Evolutionary conservation across 2,113 vertebrate species (phyloP).

Genomic region (Sylvilagus bachmani): DNA sequence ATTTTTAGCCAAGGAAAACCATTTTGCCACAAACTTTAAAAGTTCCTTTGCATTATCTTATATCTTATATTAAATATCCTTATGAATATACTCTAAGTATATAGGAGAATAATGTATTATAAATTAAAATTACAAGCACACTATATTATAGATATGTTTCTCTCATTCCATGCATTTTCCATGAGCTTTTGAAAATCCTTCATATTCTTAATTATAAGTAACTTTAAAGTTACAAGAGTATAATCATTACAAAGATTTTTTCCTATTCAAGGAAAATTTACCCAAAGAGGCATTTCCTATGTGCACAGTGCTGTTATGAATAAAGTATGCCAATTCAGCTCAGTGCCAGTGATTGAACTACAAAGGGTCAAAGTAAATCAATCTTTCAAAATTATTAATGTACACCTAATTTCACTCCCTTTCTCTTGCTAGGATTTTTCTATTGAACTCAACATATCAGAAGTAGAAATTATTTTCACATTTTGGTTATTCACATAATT

Average conservation of each 20-base stretch:
- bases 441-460: constrained; percentile 52
- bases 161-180: too few relatives aligned
- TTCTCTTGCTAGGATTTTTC: constrained; percentile 67
- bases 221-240: not conserved
- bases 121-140: not conserved
- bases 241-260: constrained; percentile 29
- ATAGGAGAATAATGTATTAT: not conserved
- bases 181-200: not conserved
- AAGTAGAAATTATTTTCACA: constrained; percentile 71
- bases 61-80: not conserved
- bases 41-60: not conserved
- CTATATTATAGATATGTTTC: not conserved
- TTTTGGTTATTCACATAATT: constrained; percentile 74
- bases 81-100: not conserved
- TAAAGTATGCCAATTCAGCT: not conserved
- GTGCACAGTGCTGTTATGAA: not conserved
- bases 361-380: constrained; percentile 62
- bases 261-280: not conserved
- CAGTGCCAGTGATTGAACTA: not conserved
- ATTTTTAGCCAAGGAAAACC: not conserved
- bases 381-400: constrained; percentile 39
- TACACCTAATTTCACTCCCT: constrained; percentile 65
- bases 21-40: too few relatives aligned
- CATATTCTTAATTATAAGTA: not conserved
- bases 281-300: not conserved